Conservation (phyloP, 2,888 invertebrate species). For the Andrena flavipes region DNA sequence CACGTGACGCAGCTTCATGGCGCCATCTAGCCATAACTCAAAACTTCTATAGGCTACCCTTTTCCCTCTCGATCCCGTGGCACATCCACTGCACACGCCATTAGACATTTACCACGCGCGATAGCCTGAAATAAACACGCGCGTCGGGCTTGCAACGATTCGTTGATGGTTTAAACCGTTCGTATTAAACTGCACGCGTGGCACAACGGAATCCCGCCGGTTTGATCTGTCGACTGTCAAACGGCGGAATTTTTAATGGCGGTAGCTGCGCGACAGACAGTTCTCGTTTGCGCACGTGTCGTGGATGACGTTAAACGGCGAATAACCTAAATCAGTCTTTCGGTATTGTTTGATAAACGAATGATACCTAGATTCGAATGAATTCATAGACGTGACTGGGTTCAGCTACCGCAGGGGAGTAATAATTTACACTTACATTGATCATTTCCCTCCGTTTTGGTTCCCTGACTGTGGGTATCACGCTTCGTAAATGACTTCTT, state of each 20-base stretch:
- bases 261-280: not conserved
- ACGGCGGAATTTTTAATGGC: not conserved
- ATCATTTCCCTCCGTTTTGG: not conserved
- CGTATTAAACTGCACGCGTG: not conserved
- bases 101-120: no score
- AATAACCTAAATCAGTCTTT: constrained; percentile 16
- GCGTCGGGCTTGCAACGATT: not conserved
- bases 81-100: not conserved
- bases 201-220: not conserved
- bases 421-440: constrained; percentile 27
- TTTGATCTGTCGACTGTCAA: constrained; percentile 23
- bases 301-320: not conserved
- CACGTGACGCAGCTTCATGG: constrained; percentile 11
- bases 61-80: not conserved
- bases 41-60: not conserved
- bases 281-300: constrained; percentile 25
- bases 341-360: not conserved
- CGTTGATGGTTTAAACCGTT: not conserved
- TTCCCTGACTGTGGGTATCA: constrained; percentile 14
- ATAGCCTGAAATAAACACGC: not conserved
- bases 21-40: not conserved
- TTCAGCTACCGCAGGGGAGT: not conserved
- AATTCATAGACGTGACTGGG: no score
- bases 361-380: not conserved
- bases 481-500: constrained; percentile 23